These are phyloP conservation scores for Ispidina picta DNA, from an alignment of 2,797 vertebrate species.

Conservation along the genomic window DNA sequence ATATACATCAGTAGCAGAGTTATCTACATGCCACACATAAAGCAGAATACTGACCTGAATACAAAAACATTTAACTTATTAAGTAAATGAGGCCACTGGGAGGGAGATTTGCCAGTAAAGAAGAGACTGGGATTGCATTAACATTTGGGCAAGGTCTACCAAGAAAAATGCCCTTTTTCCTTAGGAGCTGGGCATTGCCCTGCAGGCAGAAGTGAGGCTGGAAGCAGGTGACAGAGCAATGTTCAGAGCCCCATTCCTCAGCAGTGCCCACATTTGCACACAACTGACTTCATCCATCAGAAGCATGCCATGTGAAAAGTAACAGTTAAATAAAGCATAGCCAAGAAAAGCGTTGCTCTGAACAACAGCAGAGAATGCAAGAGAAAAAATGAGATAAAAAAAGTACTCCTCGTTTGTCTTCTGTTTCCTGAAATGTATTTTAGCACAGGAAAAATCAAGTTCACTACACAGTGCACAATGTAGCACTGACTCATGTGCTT, in stretches of 20 bases:
- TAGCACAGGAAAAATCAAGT: background rate
- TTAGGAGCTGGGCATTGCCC: background rate
- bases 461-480: background rate
- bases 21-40: background rate
- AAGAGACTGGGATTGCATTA: background rate
- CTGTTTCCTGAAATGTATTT: background rate
- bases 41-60: background rate
- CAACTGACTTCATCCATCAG: background rate
- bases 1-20: background rate
- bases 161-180: background rate
- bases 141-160: background rate
- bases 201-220: background rate
- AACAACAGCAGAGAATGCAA: background rate
- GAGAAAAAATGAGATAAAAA: background rate
- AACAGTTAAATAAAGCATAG: background rate
- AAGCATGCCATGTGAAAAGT: background rate
- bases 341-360: background rate
- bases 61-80: background rate
- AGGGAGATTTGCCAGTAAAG: background rate
- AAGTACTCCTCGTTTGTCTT: background rate
- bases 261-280: background rate
- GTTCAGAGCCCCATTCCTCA: background rate
- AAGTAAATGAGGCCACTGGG: background rate
- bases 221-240: accelerated
- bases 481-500: background rate